Evolutionary conservation across 2,888 invertebrate genomes (phyloP).

Genomic region (Margaritifera margaritifera): DNA sequence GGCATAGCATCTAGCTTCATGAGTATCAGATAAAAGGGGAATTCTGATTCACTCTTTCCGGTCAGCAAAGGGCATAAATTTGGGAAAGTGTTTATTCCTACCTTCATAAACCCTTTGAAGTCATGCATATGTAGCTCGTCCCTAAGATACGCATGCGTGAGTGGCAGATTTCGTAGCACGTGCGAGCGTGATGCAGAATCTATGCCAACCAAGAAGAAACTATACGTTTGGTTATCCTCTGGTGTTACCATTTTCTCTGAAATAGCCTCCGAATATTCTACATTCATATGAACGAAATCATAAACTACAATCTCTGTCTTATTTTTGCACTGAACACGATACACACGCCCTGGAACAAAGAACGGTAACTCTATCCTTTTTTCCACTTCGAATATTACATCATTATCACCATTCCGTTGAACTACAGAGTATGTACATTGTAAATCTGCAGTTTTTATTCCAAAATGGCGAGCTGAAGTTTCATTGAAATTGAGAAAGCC

Average conservation of each 20-base stretch:
- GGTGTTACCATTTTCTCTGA: not conserved
- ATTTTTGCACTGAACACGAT: conserved; percentile 20
- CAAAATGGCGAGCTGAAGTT: not conserved
- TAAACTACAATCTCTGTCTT: conserved; percentile 10
- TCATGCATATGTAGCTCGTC: conserved; percentile 29
- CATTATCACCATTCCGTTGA: not conserved
- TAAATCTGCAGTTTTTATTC: no score
- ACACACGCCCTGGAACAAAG: conserved; percentile 16
- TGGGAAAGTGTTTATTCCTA: conserved; percentile 40
- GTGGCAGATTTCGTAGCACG: conserved; percentile 32
- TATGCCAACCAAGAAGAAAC: conserved; percentile 25
- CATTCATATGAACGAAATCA: conserved; percentile 26
- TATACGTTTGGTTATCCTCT: conserved; percentile 20
- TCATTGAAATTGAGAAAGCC: conserved; percentile 18
- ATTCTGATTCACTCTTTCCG: conserved; percentile 17
- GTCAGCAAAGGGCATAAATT: conserved; percentile 37
- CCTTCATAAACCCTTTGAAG: conserved; percentile 41
- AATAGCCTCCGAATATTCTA: conserved; percentile 8
- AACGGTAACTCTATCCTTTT: conserved; percentile 15
- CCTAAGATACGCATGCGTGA: conserved; percentile 32
- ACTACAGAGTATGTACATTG: no score
- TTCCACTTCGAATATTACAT: conserved; percentile 4
- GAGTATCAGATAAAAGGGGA: conserved; percentile 12
- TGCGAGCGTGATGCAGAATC: conserved; percentile 29
- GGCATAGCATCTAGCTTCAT: conserved; percentile 74